Evolutionary conservation across 2,888 invertebrate genomes (phyloP), one percentile per base, ranked within the genome.

Genomic region (Agrochola lota): DNA sequence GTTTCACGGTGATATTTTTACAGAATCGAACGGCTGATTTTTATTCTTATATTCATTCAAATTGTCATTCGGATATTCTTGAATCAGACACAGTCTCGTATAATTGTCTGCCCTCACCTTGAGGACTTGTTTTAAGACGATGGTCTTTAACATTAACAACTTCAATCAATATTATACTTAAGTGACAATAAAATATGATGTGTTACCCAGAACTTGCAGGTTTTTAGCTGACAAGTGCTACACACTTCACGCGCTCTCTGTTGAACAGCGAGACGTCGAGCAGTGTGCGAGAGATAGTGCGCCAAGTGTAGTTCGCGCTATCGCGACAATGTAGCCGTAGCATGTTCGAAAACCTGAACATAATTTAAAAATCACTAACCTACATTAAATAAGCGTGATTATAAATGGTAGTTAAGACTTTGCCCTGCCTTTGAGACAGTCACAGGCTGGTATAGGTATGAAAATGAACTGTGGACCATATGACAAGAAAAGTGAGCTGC

Each of bases 61-160:
- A 80, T 66, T 59, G n/a, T 23, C 55, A 43, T 76, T 77, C 9
- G 20, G n/a, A 35, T 20, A 64, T 73, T 73, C 20, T 67, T 71
- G 6, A 52, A 64, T 68, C 30, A 49, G 30, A 66, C 43, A 35
- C 20, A 70, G 59, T 64, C 40, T 71, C 20, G 60, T 15, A 59
- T 59, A 52, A 40, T 57, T 35, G 55, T 71, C 9, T 11, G n/a
- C 9, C 4, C 30, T 79, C 73, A 82, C 87, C 84, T 84, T 89
- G 84, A 80, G 30, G 79, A 80, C 85, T 71, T 26, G 81, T 88
- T 84, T 63, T 59, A 49, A 71, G n/a, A 68, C 85, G 63, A 77
- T 57, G 63, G 80, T 64, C 83, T 83, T 74, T 84, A 62, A 59
- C 71, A 76, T 73, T 76, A 40, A 15, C 23, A 60, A 74, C 43